A percentile compares a stretch with the other conserved stretches of the same genome.
phyloP scores from a whole-genome alignment of 1,140 invertebrate genomes.

The Aphaenogaster floridana region DNA sequence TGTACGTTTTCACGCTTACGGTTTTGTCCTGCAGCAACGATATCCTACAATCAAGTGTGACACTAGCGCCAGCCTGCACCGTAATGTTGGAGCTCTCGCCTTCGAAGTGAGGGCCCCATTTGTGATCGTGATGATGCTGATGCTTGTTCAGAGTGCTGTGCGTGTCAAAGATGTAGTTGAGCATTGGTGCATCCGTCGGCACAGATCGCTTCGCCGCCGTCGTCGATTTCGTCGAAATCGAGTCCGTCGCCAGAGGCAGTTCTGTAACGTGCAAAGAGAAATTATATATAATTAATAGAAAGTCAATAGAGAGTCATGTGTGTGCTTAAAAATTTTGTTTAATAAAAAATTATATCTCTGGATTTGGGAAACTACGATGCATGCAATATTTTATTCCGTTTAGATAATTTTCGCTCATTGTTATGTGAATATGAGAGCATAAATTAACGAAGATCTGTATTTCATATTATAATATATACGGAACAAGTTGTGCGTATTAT shows the following conservation, averaged over 20 bases:
- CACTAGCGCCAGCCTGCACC: slow-evolving; percentile 93
- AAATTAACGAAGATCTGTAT: slow-evolving; percentile 17
- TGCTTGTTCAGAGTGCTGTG: slow-evolving; percentile 90
- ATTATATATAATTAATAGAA: background rate
- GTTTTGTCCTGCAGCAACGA: slow-evolving; percentile 95
- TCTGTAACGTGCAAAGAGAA: slow-evolving; percentile 64
- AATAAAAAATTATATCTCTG: background rate
- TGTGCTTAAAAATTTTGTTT: background rate
- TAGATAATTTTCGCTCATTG: background rate
- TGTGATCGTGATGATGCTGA: slow-evolving; percentile 89
- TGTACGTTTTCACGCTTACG: slow-evolving; percentile 87
- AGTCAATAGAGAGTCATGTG: no score
- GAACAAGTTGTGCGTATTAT: background rate
- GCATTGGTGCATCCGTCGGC: slow-evolving; percentile 89
- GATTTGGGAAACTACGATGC: background rate
- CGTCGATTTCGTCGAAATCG: slow-evolving; percentile 70
- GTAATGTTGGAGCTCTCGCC: slow-evolving; percentile 91
- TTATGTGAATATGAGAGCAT: slow-evolving; percentile 9
- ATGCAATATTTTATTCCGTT: background rate
- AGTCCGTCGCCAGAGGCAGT: slow-evolving; percentile 73
- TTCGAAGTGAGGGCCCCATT: slow-evolving; percentile 91
- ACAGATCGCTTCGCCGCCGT: slow-evolving; percentile 80
- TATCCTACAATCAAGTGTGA: slow-evolving; percentile 93
- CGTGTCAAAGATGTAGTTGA: slow-evolving; percentile 91
- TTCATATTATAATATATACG: slow-evolving; percentile 21